Conservation (phyloP, 92 coral and sea anemone genomes). For the Epizoanthus stellaris region DNA sequence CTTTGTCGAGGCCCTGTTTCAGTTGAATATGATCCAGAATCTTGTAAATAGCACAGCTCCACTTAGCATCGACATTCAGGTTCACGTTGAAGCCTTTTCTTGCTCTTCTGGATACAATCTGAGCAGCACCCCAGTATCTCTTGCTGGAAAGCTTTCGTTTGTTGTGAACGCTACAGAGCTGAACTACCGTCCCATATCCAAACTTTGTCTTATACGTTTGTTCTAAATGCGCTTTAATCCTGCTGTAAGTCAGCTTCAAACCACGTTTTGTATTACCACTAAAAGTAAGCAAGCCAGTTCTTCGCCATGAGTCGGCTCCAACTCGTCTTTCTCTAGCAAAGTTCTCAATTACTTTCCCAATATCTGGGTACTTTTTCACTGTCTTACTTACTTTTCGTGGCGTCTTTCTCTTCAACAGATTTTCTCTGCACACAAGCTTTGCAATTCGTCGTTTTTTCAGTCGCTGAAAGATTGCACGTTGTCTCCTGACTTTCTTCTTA, state of each 20-base stretch:
- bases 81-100: constrained; percentile 58
- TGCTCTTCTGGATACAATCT: constrained; percentile 46
- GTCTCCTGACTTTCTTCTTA: constrained; percentile 39
- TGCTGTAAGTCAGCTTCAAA: constrained; percentile 48
- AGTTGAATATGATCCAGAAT: constrained; percentile 54
- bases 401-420: constrained; percentile 43
- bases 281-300: constrained; percentile 58
- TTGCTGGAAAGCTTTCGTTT: constrained; percentile 47
- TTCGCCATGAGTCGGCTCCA: constrained; percentile 70
- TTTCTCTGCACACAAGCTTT: no score
- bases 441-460: constrained; percentile 36
- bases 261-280: constrained; percentile 62
- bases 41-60: constrained; percentile 66
- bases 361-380: constrained; percentile 50
- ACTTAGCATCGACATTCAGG: constrained; percentile 57
- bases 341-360: constrained; percentile 60
- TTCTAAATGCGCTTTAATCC: constrained; percentile 56
- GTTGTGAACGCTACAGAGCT: constrained; percentile 54
- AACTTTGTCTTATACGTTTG: constrained; percentile 42
- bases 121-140: constrained; percentile 63
- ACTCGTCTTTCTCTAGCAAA: constrained; percentile 56
- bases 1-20: constrained; percentile 53
- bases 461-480: constrained; percentile 40
- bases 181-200: constrained; percentile 62
- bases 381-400: constrained; percentile 46